Evolutionary conservation across 2,113 vertebrate species (phyloP).

Genomic region (Glaucidium brasilianum): DNA sequence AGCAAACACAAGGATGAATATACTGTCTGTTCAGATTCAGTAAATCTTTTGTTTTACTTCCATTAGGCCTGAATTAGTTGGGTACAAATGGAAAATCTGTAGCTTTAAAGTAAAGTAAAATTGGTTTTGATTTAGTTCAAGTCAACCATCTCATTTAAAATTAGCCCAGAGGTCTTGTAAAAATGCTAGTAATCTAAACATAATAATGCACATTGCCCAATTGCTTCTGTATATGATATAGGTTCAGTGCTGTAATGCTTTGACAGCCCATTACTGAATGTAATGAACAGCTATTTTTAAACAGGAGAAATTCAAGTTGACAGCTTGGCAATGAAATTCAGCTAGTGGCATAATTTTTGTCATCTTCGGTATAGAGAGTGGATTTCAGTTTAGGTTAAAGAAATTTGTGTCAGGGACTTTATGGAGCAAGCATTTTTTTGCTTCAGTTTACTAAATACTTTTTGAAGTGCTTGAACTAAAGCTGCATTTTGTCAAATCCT

Average conservation of each 20-base stretch:
- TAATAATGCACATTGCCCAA: constrained; percentile 85
- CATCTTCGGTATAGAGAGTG: constrained; percentile 70
- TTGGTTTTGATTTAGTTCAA: constrained; percentile 77
- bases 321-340: constrained; percentile 82
- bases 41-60: constrained; percentile 58
- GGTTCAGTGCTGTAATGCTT: constrained; percentile 79
- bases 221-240: constrained; percentile 85
- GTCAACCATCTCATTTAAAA: constrained; percentile 86
- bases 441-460: constrained; percentile 54
- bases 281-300: constrained; percentile 87
- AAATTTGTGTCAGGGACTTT: constrained; percentile 70
- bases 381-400: constrained; percentile 75
- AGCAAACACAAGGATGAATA: constrained; percentile 16
- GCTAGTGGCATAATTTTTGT: constrained; percentile 84
- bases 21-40: background rate
- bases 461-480: constrained; percentile 26
- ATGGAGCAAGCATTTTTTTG: constrained; percentile 59
- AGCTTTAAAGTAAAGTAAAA: constrained; percentile 70
- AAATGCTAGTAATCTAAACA: constrained; percentile 82
- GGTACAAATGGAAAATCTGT: constrained; percentile 49
- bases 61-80: background rate
- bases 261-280: constrained; percentile 86
- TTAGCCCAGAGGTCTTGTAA: constrained; percentile 81
- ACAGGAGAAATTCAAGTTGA: constrained; percentile 81
- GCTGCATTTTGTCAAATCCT: constrained; percentile 34